These are phyloP conservation scores for Corythoichthys intestinalis DNA, from an alignment of 2,113 vertebrate genomes.

Conservation along the genomic window DNA sequence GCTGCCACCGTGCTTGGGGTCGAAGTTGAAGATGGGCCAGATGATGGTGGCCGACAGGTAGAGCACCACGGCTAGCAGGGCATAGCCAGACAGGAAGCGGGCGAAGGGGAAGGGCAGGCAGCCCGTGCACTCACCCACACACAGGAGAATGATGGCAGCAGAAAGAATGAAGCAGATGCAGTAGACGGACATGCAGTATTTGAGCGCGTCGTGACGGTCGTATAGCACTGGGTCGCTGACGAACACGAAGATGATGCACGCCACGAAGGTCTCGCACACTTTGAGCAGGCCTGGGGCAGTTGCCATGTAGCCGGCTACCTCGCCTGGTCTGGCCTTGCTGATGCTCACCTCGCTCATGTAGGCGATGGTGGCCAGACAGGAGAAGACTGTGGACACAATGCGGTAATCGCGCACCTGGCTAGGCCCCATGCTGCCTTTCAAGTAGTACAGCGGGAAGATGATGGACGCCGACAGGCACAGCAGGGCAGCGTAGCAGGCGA, in stretches of 20 bases:
- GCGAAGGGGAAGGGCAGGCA: constrained; percentile 79
- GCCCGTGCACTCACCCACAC: constrained; percentile 81
- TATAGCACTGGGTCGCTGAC: constrained; percentile 68
- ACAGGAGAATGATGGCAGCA: constrained; percentile 76
- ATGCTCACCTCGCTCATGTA: constrained; percentile 81
- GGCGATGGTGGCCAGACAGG: constrained; percentile 78
- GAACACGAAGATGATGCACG: constrained; percentile 86
- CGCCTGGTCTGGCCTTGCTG: constrained; percentile 80
- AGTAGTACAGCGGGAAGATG: constrained; percentile 81
- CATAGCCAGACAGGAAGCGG: constrained; percentile 79
- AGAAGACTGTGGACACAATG: constrained; percentile 78
- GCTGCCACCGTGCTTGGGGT: constrained; percentile 47
- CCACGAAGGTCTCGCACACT: constrained; percentile 85
- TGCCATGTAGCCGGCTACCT: constrained; percentile 88
- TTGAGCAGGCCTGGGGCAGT: constrained; percentile 85
- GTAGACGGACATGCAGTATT: constrained; percentile 84
- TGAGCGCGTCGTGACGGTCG: constrained; percentile 50
- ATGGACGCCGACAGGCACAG: constrained; percentile 85
- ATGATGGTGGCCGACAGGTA: constrained; percentile 80
- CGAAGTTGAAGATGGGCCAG: constrained; percentile 87
- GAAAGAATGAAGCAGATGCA: constrained; percentile 90
- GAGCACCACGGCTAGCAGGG: constrained; percentile 77
- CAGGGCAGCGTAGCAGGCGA: constrained; percentile 81
- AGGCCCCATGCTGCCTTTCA: constrained; percentile 37
- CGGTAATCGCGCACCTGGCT: constrained; percentile 53